Evolutionary conservation across 2,113 vertebrate genomes (phyloP), one percentile per base, ranked within the genome.

Genomic region (Callionymus lyra): DNA sequence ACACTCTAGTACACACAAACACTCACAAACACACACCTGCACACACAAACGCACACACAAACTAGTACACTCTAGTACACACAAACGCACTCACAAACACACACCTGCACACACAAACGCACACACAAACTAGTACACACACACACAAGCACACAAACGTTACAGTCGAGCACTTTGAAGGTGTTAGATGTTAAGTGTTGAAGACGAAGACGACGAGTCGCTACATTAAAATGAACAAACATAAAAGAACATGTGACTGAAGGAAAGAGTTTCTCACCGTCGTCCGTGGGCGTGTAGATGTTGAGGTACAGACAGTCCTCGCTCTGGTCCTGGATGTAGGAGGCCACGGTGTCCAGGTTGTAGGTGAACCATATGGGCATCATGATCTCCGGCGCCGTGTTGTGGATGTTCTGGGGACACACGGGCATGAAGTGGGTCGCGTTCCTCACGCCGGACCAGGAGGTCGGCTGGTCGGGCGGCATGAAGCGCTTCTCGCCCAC

Each of bases 311-410:
- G 87, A 80, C 94, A 98, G 74, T 86, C 84, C 51, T 86, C 84
- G 19, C 73, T 86, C 75, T 86, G 84, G 65, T 86, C 83, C 62
- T 86, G 94, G 33, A 98, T 91, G 41, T 93, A 97, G 2, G 90
- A 92, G 41, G 94, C 93, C 64, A 97, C 91, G 68, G 93, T 93
- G 87, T 98, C 94, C 87, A 98, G 82, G 86, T 95, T 98, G 71
- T 94, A 95, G 64, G 93, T 97, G 80, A 97, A 97, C 94, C 94
- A 98, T 73, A 98, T 92, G 1, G 94, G 94, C 81, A 97, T 93
- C 90, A 97, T 98, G 77, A 98, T 92, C 88, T 98, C 94, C 1
- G 93, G 93, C 55, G 91, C 88, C 47, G 92, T 93, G 66, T 93
- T 92, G 58, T 94, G 92, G 77, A 96, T 91, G 79, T 94, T 98